A percentile compares a stretch with the other conserved stretches of the same genome.
Evolutionary conservation across 2,113 vertebrate genomes (phyloP).

Genomic region (Emberiza fucata): DNA sequence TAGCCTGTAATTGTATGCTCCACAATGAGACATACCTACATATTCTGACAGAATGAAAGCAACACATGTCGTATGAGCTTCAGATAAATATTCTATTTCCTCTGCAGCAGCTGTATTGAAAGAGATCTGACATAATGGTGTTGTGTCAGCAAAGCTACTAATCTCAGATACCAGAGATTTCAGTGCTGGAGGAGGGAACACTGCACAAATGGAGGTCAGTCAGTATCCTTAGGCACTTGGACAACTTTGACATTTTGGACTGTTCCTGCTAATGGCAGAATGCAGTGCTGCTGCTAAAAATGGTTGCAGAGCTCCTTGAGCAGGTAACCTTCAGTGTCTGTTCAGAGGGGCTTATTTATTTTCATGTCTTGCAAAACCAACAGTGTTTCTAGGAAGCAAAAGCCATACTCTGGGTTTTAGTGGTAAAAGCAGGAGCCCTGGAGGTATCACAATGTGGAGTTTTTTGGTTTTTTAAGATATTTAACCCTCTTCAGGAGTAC

Average conservation of each 20-base stretch:
- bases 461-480: not conserved
- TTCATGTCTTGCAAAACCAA: not conserved
- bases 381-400: not conserved
- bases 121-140: slow-evolving; percentile 8
- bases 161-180: not conserved
- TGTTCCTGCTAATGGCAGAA: not conserved
- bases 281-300: not conserved
- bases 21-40: not conserved
- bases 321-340: not conserved
- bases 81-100: slow-evolving; percentile 14
- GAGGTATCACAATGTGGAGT: not conserved
- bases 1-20: not conserved
- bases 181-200: not conserved
- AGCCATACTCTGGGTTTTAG: not conserved
- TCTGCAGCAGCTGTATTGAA: not conserved
- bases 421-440: not conserved
- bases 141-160: not conserved
- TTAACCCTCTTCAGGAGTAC: not conserved
- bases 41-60: not conserved
- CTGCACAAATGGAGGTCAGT: not conserved
- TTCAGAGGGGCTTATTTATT: not conserved
- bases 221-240: not conserved
- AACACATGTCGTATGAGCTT: not conserved
- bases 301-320: not conserved
- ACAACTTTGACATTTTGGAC: not conserved